Percentiles rank a stretch among this genome's conserved stretches.
phyloP scores from a whole-genome alignment of 2,113 vertebrate genomes.

The Vicugna pacos region DNA sequence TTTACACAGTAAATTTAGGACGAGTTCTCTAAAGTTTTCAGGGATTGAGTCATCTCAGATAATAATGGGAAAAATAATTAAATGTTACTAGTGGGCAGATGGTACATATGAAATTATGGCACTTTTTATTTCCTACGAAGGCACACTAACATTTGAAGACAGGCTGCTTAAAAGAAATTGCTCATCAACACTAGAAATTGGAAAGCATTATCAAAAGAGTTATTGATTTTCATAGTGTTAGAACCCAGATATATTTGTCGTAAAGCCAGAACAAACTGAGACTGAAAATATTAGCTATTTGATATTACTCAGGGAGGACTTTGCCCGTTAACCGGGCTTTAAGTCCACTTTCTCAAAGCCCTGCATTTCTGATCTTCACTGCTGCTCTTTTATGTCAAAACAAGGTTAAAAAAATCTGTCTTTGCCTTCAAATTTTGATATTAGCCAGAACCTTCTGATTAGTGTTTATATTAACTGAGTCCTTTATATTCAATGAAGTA shows the following conservation, averaged over 20 bases:
- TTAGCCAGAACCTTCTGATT: slow-evolving; percentile 59
- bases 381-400: slow-evolving; percentile 47
- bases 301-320: slow-evolving; percentile 37
- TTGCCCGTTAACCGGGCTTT: slow-evolving; percentile 40
- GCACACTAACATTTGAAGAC: slow-evolving; percentile 14
- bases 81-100: background rate
- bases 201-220: slow-evolving; percentile 62
- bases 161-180: slow-evolving; percentile 35
- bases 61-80: slow-evolving; percentile 27
- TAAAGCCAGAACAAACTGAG: slow-evolving; percentile 28
- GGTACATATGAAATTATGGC: background rate
- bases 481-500: slow-evolving; percentile 40
- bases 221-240: slow-evolving; percentile 15
- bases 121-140: slow-evolving; percentile 27
- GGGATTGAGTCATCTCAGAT: slow-evolving; percentile 1
- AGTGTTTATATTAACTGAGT: slow-evolving; percentile 36
- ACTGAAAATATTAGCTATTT: slow-evolving; percentile 47
- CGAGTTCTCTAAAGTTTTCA: slow-evolving; percentile 32
- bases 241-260: background rate
- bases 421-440: slow-evolving; percentile 55
- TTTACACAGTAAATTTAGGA: slow-evolving; percentile 70
- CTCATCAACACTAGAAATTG: slow-evolving; percentile 63
- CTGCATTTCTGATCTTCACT: slow-evolving; percentile 48
- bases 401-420: slow-evolving; percentile 50
- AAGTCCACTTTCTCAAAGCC: slow-evolving; percentile 41